A percentile compares a stretch with the other conserved stretches of the same genome.
Conservation (phyloP, 2,888 invertebrate species). For the Apodemia duryi region DNA sequence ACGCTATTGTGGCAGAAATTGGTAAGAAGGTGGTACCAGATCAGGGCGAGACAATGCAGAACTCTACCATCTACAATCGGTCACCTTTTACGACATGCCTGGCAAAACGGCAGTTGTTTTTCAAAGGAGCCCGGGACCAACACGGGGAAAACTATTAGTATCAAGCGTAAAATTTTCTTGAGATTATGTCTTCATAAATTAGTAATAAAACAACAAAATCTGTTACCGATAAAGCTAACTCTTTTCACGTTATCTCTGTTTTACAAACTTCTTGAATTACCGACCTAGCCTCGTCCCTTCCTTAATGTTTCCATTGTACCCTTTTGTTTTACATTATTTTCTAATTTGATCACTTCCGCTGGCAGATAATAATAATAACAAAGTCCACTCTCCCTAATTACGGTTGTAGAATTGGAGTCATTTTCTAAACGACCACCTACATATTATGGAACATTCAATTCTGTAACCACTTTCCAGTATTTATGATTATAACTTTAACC, state of each 20-base stretch:
- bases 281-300: neutral
- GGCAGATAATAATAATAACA: neutral
- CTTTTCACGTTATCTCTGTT: neutral
- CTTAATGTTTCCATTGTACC: neutral
- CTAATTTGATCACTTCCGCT: slow-evolving; percentile 6
- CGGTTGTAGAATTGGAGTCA: neutral
- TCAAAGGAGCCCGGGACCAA: too few species aligned
- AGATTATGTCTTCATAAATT: neutral
- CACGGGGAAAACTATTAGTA: too few species aligned
- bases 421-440: neutral
- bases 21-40: too few species aligned
- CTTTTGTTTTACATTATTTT: neutral
- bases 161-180: too few species aligned
- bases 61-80: too few species aligned
- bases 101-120: too few species aligned
- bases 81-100: too few species aligned
- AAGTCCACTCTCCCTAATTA: neutral
- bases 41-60: too few species aligned
- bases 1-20: too few species aligned
- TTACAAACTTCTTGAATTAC: neutral
- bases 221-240: neutral
- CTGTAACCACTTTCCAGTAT: neutral
- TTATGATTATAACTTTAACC: neutral
- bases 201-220: neutral
- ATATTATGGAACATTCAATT: neutral